Conservation (phyloP, 2,888 invertebrate genomes). For the Athalia rosae region DNA sequence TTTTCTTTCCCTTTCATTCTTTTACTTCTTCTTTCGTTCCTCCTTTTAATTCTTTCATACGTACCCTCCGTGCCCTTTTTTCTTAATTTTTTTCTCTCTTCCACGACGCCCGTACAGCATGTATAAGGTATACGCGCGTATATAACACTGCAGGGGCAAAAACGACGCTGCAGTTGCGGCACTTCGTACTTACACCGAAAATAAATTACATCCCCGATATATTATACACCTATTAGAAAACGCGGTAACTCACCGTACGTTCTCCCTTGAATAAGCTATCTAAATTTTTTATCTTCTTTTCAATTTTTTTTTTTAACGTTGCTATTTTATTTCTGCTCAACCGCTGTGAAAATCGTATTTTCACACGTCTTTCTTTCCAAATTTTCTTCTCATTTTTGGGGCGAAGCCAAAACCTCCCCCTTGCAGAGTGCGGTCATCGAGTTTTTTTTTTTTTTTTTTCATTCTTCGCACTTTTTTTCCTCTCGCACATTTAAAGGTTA, state of each 20-base stretch:
- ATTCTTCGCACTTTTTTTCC: conserved; percentile 44
- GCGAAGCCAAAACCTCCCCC: neutral
- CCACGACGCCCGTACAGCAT: neutral
- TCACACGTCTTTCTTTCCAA: conserved; percentile 57
- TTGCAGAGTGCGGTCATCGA: conserved; percentile 20
- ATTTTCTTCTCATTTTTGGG: conserved; percentile 11
- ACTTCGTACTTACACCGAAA: neutral
- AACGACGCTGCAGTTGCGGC: no score
- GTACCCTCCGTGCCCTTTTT: no score
- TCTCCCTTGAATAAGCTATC: conserved; percentile 20
- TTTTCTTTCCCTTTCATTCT: conserved; percentile 27
- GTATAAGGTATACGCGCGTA: neutral
- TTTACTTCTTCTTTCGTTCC: conserved; percentile 9
- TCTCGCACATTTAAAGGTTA: conserved; percentile 31
- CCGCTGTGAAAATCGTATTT: conserved; percentile 67
- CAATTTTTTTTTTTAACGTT: neutral
- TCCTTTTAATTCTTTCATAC: neutral
- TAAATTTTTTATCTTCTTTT: conserved; percentile 13
- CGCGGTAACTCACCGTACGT: neutral
- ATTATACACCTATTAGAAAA: neutral
- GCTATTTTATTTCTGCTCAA: conserved; percentile 61
- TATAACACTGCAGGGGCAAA: neutral
- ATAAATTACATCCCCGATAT: conserved; percentile 18
- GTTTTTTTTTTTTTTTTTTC: conserved; percentile 43
- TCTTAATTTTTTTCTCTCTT: no score